Base-by-base conservation (phyloP, 2,113 vertebrate genomes). In the Todiramphus chloris region DNA sequence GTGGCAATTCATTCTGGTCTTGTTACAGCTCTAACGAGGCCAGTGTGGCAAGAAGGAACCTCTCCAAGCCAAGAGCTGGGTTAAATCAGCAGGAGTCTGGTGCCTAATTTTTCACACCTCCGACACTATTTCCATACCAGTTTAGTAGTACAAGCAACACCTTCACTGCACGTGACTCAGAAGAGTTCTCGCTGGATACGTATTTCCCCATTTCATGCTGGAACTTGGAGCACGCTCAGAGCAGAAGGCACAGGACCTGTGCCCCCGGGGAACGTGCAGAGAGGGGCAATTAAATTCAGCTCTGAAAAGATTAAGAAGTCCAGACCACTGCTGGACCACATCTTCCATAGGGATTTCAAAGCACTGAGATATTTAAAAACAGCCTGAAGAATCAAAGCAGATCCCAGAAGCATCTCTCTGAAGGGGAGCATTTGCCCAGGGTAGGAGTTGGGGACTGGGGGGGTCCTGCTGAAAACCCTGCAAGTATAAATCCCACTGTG, bases 401-500 rank as follows among this genome's bases (percentile, higher is more conserved):
- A 4, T 5, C 15, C 37, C 76, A 53, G 53, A 11, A 59, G 14
- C 51, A 19, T 1, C n/a, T 55, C 11, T 23, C 18, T 14, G 9
- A 24, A 69, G 18, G 24, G 23, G 16, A 43, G 1, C 10, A 4
- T 19, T 5, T 23, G 4, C 33, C 37, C 1, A 3, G 44, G 16
- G 28, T 46, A 67, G 66, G 24, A 46, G 14, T 0, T 1, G 33
- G 28, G 3, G 4, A 17, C 1, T 17, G 44, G 6, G 44, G 44
- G 16, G 44, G 6, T 79, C 31, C 66, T 24, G 37, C 51, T 31
- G 48, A 16, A 53, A 33, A 2, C 3, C 6, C 46, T 2, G 11
- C 16, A 9, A 46, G 39, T 12, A 16, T 33, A 37, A 59, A 16
- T 1, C 31, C 21, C 20, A 0, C 7, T 4, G 7, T 4, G 0